phyloP scores from a whole-genome alignment of 2,888 invertebrate species.

The Archaeoteleia sp. region DNA sequence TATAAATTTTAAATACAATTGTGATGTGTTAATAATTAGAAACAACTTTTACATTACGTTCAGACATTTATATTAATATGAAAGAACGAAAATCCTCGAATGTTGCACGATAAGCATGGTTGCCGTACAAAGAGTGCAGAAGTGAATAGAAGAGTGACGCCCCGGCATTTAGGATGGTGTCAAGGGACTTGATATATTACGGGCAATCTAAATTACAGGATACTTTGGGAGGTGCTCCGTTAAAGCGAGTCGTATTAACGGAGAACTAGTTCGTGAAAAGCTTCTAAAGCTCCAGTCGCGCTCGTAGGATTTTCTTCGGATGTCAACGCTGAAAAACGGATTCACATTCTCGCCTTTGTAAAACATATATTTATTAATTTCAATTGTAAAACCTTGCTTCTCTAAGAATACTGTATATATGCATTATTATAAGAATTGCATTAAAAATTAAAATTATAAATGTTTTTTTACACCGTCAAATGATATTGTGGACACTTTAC shows the following conservation, averaged over 20 bases:
- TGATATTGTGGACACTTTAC: too few relatives aligned
- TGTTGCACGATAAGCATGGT: constrained; percentile 34
- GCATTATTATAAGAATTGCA: too few relatives aligned
- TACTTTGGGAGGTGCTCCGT: constrained; percentile 45
- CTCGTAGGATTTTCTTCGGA: constrained; percentile 42
- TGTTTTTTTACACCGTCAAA: too few relatives aligned
- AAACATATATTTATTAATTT: constrained; percentile 18
- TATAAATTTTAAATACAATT: too few relatives aligned
- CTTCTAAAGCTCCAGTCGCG: constrained; percentile 34
- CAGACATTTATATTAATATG: constrained; percentile 25
- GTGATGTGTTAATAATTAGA: too few relatives aligned
- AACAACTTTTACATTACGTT: too few relatives aligned
- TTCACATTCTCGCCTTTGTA: constrained; percentile 32
- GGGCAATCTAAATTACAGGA: constrained; percentile 52
- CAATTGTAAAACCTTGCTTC: constrained; percentile 20
- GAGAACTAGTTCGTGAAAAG: constrained; percentile 45
- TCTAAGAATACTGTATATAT: too few relatives aligned
- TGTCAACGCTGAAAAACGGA: constrained; percentile 47
- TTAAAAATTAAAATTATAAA: too few relatives aligned
- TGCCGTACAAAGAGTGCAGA: constrained; percentile 24
- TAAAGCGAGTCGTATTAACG: constrained; percentile 51
- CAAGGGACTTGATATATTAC: constrained; percentile 50
- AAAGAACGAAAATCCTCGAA: constrained; percentile 24
- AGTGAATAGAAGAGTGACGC: constrained; percentile 50
- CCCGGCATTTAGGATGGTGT: constrained; percentile 51